Evolutionary conservation across 2,113 vertebrate genomes (phyloP).

Genomic region (Hippolais icterina): DNA sequence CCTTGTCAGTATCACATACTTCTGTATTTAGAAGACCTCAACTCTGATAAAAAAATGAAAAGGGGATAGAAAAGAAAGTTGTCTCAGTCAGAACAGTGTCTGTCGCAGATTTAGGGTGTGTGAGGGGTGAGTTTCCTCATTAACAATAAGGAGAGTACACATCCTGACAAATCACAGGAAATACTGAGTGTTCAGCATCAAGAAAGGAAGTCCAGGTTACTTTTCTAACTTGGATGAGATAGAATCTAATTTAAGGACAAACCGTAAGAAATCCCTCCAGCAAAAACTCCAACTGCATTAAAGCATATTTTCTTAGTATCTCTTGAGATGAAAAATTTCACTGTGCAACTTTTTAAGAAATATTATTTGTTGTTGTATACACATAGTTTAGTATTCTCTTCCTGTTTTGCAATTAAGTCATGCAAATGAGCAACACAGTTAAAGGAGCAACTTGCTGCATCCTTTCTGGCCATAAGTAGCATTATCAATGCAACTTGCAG

Average conservation of each 20-base stretch:
- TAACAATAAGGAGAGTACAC: not conserved
- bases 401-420: not conserved
- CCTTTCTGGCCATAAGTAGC: not conserved
- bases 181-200: not conserved
- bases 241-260: not conserved
- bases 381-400: not conserved
- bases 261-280: not conserved
- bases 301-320: not conserved
- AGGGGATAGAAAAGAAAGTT: not conserved
- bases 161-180: not conserved
- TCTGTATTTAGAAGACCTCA: not conserved
- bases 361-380: not conserved
- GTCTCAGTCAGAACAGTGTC: not conserved
- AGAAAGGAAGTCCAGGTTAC: conserved; percentile 1
- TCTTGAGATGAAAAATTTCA: not conserved
- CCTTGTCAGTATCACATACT: not conserved
- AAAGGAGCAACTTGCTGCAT: not conserved
- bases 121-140: not conserved
- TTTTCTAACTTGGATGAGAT: not conserved
- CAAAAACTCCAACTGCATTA: not conserved
- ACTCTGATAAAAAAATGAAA: not conserved
- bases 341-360: fast-evolving
- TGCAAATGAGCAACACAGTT: not conserved
- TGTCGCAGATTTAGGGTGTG: not conserved
- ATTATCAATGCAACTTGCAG: not conserved